Evolutionary conservation across 2,888 invertebrate species (phyloP), one percentile per base, ranked within the genome.

Genomic region (Rhorus exstirpatorius): DNA sequence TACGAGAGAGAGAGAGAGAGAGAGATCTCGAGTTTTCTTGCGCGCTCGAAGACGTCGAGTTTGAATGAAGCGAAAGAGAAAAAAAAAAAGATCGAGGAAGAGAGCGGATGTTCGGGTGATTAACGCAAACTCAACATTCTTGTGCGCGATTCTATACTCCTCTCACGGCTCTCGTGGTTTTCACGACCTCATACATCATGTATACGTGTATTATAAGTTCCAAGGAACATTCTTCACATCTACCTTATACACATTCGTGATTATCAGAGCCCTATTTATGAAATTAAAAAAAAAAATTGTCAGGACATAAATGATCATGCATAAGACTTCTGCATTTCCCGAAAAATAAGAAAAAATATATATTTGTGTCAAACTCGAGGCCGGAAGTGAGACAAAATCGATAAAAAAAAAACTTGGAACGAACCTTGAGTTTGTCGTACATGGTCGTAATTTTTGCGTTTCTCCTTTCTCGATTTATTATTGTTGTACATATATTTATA

Each of bases 91-190:
- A 67, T 21, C 58, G 75, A 67, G 61, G 63, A n/a, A n/a, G 35
- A 83, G 77, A 75, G 71, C 84, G 79, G 81, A 83, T 81, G 81
- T 74, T 74, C 81, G 81, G 79, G 77, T 81, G 83, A 83, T 79
- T 83, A 83, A 83, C 80, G 84, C 80, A 79, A 74, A 79, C 75
- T 81, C 74, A 46, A 81, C 83, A 70, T 83, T 76, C 58, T 26
- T 31, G 68, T 12, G 68, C 68, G 72, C 76, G 55, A 78, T 70
- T 46, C 46, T 44, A 44, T 12, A 53, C 79, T 77, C 53, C 55
- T 60, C 46, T 49, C 10, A 68, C 51, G 60, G 61, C 71, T 49
- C 71, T 49, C 68, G 49, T 46, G 67, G 67, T 79, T 82, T 75
- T 79, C 71, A 71, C 81, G 79, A 79, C 77, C 80, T 76, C 78